phyloP scores from a whole-genome alignment of 2,888 invertebrate genomes.

The Allacma fusca region DNA sequence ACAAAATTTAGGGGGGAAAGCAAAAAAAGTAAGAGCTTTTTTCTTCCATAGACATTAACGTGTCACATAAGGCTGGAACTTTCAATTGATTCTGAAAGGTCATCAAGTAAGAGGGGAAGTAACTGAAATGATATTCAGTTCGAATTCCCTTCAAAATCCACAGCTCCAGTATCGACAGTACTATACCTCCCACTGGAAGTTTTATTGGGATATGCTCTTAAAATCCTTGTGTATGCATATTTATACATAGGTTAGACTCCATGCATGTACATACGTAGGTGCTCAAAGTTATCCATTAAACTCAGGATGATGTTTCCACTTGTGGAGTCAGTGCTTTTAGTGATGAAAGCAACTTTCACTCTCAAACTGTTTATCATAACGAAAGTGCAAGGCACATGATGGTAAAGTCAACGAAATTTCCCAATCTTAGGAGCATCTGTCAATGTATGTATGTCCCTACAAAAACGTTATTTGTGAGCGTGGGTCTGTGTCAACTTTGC shows the following conservation, averaged over 20 bases:
- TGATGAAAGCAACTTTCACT: constrained; percentile 32
- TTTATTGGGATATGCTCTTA: too few species aligned
- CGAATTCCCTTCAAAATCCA: constrained; percentile 18
- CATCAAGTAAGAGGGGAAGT: constrained; percentile 11
- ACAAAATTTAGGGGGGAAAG: too few species aligned
- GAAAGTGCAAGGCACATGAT: not conserved
- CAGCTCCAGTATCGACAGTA: too few species aligned
- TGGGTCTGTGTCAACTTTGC: too few species aligned
- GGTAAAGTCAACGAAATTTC: not conserved
- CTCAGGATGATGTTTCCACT: constrained; percentile 22
- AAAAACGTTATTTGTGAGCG: too few species aligned
- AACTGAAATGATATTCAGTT: constrained; percentile 27
- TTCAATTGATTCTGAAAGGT: constrained; percentile 28
- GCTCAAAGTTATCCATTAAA: not conserved
- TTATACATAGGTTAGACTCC: too few species aligned
- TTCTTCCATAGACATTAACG: not conserved
- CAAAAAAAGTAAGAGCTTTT: too few species aligned
- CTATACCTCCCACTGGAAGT: too few species aligned
- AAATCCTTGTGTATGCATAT: too few species aligned
- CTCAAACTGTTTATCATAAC: constrained; percentile 25
- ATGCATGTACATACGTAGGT: too few species aligned
- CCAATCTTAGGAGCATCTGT: not conserved
- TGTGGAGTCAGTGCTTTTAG: constrained; percentile 35
- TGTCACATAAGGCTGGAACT: not conserved
- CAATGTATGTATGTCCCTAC: too few species aligned